Base-by-base conservation (phyloP, 2,113 vertebrate species). In the Malurus cyaneus region DNA sequence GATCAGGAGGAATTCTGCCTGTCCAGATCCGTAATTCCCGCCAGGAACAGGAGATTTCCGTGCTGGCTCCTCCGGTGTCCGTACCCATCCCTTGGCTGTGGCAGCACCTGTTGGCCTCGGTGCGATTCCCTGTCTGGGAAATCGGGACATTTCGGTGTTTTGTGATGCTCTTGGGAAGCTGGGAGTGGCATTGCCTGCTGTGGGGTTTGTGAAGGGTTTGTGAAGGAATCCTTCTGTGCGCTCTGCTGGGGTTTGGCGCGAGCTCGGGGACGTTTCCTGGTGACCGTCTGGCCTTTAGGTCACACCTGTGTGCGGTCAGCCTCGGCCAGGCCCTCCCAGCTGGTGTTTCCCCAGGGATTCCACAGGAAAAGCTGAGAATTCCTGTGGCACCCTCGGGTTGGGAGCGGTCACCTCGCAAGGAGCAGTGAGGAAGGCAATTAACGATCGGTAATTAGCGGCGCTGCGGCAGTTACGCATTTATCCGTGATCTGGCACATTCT, bases 181-280 rank as follows among this genome's bases (percentile, higher is more conserved):
- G 93, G 81, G 32, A 85, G 76, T 69, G 41, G 9, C 78, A 72
- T 82, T 95, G 70, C 79, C 73, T 79, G 59, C 8, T 59, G 64
- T 84, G 94, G 47, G 14, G 23, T 88, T 59, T 74, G 64, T 41
- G 39, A 9, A 39, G 39, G 39, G 39, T 39, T 39, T 39, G 39
- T 39, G 39, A 13, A 31, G 47, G 34, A 61, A 72, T 76, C 21
- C 32, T 67, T 65, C 21, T 92, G 83, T 32, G 54, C 52, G 69
- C 53, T 80, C 53, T 65, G 53, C 72, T 60, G 73, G 21, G 62
- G 49, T 72, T 60, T 86, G 87, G 84, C 52, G 32, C 4, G 11
- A 34, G 71, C 6, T 0, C 32, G 26, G 69, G 77, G 50, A 71
- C 65, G 4, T 26, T 49, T 81, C 80, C 5, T 2, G 4, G 47